Conservation (phyloP, 2,888 invertebrate species). For the Brenthis ino region DNA sequence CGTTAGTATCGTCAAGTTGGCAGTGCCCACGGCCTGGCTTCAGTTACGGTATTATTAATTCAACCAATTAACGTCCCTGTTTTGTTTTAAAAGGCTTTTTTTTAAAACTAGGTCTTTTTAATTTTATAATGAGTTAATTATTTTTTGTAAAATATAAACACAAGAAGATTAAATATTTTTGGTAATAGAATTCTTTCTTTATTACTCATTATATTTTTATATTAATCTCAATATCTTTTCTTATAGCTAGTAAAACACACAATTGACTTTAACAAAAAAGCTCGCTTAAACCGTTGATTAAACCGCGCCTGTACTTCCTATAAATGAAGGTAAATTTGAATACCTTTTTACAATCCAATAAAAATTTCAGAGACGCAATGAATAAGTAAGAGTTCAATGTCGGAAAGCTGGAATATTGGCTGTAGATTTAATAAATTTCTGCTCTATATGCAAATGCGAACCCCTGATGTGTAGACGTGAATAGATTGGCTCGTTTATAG, state of each 20-base stretch:
- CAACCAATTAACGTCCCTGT: constrained; percentile 63
- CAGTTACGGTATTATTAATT: constrained; percentile 61
- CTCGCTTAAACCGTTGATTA: constrained; percentile 38
- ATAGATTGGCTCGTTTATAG: constrained; percentile 83
- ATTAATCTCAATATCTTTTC: constrained; percentile 16
- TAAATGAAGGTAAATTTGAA: constrained; percentile 45
- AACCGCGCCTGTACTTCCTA: constrained; percentile 40
- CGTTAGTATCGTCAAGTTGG: constrained; percentile 56
- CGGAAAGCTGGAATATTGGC: constrained; percentile 79
- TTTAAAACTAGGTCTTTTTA: constrained; percentile 19
- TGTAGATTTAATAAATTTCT: constrained; percentile 83
- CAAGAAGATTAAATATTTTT: constrained; percentile 9
- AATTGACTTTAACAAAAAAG: constrained; percentile 31
- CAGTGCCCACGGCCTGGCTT: constrained; percentile 49
- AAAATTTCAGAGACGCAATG: constrained; percentile 66
- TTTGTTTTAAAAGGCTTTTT: constrained; percentile 43
- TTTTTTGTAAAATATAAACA: constrained; percentile 3
- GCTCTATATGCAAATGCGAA: constrained; percentile 82
- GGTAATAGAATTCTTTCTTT: constrained; percentile 11
- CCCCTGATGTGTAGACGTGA: constrained; percentile 83
- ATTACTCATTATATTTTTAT: constrained; percentile 11
- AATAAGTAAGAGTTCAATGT: constrained; percentile 78
- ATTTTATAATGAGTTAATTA: constrained; percentile 1
- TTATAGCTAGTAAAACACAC: constrained; percentile 29
- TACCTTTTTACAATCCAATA: constrained; percentile 63